These are phyloP conservation scores for Dicyrtomina minuta DNA, from an alignment of 2,888 invertebrate genomes.

Conservation along the genomic window DNA sequence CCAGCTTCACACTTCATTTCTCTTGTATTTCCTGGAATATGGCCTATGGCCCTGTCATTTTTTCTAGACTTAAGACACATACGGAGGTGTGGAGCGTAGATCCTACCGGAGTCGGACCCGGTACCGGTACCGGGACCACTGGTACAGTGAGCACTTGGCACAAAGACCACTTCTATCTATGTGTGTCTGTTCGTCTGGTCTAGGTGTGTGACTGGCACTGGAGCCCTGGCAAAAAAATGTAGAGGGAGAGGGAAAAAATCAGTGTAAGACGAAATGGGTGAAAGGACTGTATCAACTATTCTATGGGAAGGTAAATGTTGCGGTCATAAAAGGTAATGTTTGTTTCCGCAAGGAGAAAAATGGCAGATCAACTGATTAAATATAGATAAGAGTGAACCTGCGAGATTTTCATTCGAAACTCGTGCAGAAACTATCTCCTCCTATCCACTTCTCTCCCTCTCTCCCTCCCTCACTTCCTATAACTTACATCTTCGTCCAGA, in stretches of 20 bases:
- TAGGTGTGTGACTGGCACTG: too few species aligned
- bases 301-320: slow-evolving; percentile 52
- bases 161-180: too few species aligned
- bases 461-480: background rate
- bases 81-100: too few species aligned
- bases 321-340: slow-evolving; percentile 53
- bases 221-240: background rate
- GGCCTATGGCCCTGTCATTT: too few species aligned
- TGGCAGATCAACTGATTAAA: slow-evolving; percentile 46
- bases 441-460: background rate
- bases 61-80: too few species aligned
- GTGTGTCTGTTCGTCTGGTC: too few species aligned
- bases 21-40: too few species aligned
- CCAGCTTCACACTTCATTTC: too few species aligned
- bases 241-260: background rate
- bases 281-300: slow-evolving; percentile 44
- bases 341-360: slow-evolving; percentile 23
- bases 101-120: too few species aligned
- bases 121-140: too few species aligned
- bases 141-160: too few species aligned
- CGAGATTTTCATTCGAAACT: background rate
- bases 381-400: slow-evolving; percentile 40
- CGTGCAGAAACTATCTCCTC: background rate
- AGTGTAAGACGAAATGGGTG: background rate
- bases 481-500: background rate